Conservation (phyloP, 2,797 vertebrate genomes). For the Clamator glandarius region DNA sequence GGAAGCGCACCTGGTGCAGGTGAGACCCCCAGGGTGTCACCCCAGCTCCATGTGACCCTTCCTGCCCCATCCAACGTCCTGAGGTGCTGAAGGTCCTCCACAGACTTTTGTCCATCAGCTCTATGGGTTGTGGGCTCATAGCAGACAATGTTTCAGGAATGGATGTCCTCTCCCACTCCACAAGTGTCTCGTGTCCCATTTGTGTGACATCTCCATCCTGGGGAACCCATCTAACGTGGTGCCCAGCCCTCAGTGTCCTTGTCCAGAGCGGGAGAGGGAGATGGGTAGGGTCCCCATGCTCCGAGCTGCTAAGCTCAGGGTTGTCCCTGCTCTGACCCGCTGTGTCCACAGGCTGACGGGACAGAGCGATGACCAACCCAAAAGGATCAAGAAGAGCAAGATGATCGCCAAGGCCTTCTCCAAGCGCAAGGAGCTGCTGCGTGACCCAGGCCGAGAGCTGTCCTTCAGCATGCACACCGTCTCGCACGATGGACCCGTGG, state of each 20-base stretch:
- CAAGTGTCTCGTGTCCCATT: neutral
- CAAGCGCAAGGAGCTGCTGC: conserved; percentile 92
- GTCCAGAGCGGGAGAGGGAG: accelerated
- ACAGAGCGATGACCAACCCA: conserved; percentile 95
- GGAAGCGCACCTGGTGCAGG: conserved; percentile 98
- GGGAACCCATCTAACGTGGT: neutral
- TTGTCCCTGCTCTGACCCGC: neutral
- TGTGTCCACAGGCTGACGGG: conserved; percentile 85
- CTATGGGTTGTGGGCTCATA: accelerated
- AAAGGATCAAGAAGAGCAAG: conserved; percentile 98
- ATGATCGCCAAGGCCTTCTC: conserved; percentile 99
- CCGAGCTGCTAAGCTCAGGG: too few species aligned
- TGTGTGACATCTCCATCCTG: neutral
- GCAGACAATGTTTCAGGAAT: accelerated
- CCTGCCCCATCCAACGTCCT: accelerated
- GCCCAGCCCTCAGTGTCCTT: neutral
- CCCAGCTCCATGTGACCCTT: neutral
- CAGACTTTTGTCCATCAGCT: neutral
- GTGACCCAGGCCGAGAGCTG: conserved; percentile 92
- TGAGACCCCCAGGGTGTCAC: conserved; percentile 54
- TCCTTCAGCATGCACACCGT: conserved; percentile 98
- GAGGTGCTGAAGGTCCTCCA: neutral
- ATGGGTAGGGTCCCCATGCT: neutral
- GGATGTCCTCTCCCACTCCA: neutral
- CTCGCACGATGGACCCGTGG: conserved; percentile 95